phyloP scores from a whole-genome alignment of 1,140 invertebrate genomes.

The Anastrepha obliqua region DNA sequence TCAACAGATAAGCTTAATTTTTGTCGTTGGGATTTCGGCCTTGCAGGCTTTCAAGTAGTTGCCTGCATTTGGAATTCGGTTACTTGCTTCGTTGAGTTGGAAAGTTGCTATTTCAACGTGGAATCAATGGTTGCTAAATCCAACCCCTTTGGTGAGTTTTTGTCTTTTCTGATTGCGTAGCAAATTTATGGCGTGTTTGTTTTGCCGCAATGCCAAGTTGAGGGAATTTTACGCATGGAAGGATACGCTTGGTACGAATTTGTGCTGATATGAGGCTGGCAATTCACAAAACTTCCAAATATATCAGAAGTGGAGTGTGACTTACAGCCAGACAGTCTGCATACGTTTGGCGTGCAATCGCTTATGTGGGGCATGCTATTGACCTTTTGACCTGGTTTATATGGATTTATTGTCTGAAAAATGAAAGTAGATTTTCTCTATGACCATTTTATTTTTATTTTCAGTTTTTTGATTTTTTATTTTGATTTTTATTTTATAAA shows the following conservation, averaged over 20 bases:
- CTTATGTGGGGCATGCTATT: neutral
- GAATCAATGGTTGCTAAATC: neutral
- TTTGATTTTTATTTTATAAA: too few relatives aligned
- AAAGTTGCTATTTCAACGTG: neutral
- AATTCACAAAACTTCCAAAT: constrained; percentile 12
- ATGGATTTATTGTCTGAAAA: neutral
- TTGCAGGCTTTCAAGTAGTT: neutral
- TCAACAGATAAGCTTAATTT: neutral
- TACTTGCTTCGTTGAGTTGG: neutral
- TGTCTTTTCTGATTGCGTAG: neutral
- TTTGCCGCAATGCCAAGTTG: neutral
- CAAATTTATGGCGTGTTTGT: constrained; percentile 33
- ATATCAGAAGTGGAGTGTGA: neutral
- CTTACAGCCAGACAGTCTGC: constrained; percentile 31
- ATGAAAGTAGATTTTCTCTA: neutral
- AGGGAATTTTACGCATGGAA: neutral
- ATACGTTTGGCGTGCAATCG: constrained; percentile 1
- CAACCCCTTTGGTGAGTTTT: constrained; percentile 12
- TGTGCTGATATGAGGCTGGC: neutral
- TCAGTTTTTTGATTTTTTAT: too few relatives aligned
- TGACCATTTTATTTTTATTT: too few relatives aligned
- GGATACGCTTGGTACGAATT: neutral
- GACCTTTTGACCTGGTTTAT: constrained; percentile 37
- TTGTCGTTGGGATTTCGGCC: neutral
- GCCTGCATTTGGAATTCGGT: neutral